Evolutionary conservation across 1,140 invertebrate genomes (phyloP), one percentile per base, ranked within the genome.

Genomic region (Bradynema listronoti): DNA sequence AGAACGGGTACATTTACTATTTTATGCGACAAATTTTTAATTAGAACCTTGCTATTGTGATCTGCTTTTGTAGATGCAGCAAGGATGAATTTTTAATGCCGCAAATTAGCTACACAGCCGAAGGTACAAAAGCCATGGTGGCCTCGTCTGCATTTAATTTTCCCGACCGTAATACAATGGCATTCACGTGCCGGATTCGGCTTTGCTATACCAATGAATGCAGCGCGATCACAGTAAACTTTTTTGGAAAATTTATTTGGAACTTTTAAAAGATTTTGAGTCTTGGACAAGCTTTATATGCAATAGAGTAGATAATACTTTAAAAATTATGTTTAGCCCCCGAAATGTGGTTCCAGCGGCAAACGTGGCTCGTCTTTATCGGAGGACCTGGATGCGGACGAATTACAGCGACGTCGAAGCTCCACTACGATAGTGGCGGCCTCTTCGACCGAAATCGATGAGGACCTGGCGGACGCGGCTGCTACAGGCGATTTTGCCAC

Each of bases 111-210:
- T 76, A 76, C 39, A 58, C 66, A 4, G 59, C 50, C 7, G 66
- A 71, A 24, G 11, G 41, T 24, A 78, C 69, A 2, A 67, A 36
- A n/a, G 70, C 75, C 22, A 61, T 73, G 54, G 62, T 60, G n/a
- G 69, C 66, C 19, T 75, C 70, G 14, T 51, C 72, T 16, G 73
- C 75, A 2, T 76, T 78, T 60, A 75, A 76, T 46, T 78, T 76
- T 43, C 75, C 73, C 16, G 73, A 76, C 47, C 49, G 60, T 27
- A 74, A 58, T 32, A 59, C 46, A 24, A 63, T 76, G 36, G 60
- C 29, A 30, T 78, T 78, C 60, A 63, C 68, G 1, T 76, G 73
- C 57, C 58, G 76, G 43, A 76, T 76, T 56, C 47, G 56, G 24
- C 54, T 78, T 7, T 76, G 73, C 57, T 55, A 52, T 33, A 19